A percentile compares a stretch with the other conserved stretches of the same genome.
These are phyloP conservation scores for Perognathus longimembris DNA, from an alignment of 2,113 vertebrate species.

Conservation along the genomic window DNA sequence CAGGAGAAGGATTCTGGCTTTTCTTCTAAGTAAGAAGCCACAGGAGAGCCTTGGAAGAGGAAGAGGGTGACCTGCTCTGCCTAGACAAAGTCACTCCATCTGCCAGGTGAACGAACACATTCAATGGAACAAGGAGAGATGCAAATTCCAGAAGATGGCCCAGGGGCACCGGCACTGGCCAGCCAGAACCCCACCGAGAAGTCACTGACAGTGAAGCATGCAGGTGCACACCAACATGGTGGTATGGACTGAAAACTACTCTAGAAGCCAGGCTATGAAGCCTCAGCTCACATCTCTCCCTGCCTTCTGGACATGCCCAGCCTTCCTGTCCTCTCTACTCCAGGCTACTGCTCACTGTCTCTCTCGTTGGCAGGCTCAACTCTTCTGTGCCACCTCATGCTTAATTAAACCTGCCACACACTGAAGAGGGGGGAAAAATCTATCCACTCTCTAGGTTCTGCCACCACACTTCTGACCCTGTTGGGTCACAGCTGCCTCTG, in stretches of 20 bases:
- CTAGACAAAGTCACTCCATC: neutral
- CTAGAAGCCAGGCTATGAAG: neutral
- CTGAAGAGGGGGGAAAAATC: neutral
- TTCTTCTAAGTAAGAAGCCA: neutral
- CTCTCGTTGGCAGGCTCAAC: neutral
- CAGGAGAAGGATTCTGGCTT: neutral
- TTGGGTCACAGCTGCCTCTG: neutral
- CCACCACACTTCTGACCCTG: neutral
- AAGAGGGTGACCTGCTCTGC: neutral
- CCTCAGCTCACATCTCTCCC: too few relatives aligned
- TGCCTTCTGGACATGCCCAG: neutral
- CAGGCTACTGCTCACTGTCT: neutral
- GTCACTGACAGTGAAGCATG: neutral
- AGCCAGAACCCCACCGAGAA: neutral
- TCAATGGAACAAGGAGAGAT: neutral
- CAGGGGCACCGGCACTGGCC: neutral
- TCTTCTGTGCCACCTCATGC: neutral
- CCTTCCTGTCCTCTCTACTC: neutral
- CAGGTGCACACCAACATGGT: too few relatives aligned
- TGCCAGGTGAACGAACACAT: neutral
- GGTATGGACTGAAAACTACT: neutral
- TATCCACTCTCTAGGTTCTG: accelerated
- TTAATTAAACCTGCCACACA: neutral
- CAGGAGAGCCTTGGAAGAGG: neutral
- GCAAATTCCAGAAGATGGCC: neutral